Evolutionary conservation across 2,888 invertebrate species (phyloP), one percentile per base, ranked within the genome.

Genomic region (Torymus texanus): DNA sequence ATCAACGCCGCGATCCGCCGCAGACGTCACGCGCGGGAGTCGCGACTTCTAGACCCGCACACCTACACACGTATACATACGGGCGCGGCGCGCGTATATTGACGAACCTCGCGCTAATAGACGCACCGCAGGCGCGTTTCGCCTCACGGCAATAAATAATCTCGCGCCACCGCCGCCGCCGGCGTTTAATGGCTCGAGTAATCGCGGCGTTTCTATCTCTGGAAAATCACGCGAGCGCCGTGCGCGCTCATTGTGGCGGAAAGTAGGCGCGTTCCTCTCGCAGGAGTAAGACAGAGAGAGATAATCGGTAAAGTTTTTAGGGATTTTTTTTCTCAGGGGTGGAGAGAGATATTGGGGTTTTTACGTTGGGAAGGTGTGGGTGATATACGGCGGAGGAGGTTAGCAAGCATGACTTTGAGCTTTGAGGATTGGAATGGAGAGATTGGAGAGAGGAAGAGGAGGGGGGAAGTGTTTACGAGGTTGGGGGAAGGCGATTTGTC

Each of bases 201-300:
- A 76, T 75, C 76, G 41, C 41, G 80, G 72, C 73, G 66, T 75
- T 79, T 79, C 79, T 71, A 79, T 79, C 78, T 78, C 72, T 68
- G 80, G 72, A 63, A 73, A 76, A 80, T 76, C 80, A 80, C 80
- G 72, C 68, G 76, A 76, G 58, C 79, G 41, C 21, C 2, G 21
- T 21, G 8, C 41, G 50, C 63, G 51, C 14, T 21, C 18, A 67
- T 78, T 78, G 61, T 59, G 66, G 14, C 51, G 29, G 62, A 67
- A 63, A 63, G 67, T 78, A 68, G 73, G 78, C 53, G 73, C 78
- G 78, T 78, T 78, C 66, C 41, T 16, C 21, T 29, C 3, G 29
- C 41, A 8, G 1, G 41, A 41, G 21, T 21, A 21, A 21, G 41
- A 41, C n/a, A n/a, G 41, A 41, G 10, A 41, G 29, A 62, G 78